phyloP scores from a whole-genome alignment of 1,140 invertebrate genomes.

The Dendroctonus ponderosae region DNA sequence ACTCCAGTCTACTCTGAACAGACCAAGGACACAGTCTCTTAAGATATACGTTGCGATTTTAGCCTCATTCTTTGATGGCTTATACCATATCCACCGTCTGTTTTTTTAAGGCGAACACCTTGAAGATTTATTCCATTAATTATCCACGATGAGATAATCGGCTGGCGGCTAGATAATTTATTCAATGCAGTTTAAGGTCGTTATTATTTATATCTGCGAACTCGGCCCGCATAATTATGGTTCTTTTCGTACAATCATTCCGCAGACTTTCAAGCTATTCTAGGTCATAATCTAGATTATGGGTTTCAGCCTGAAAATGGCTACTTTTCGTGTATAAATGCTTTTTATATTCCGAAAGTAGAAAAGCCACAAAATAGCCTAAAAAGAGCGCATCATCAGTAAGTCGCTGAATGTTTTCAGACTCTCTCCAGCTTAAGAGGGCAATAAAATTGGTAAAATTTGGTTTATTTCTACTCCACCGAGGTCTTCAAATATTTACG shows the following conservation, averaged over 20 bases:
- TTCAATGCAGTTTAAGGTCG: conserved; percentile 5
- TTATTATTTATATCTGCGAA: not conserved
- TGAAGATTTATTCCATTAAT: conserved; percentile 6
- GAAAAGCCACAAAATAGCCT: not conserved
- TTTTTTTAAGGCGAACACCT: conserved; percentile 9
- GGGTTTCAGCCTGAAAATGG: not conserved
- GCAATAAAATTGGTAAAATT: too few relatives aligned
- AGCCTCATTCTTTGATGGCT: conserved; percentile 12
- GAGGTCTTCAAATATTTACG: not conserved
- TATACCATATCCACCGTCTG: conserved; percentile 12
- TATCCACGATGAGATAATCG: too few relatives aligned
- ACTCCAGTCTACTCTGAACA: not conserved
- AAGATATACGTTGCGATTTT: conserved; percentile 11
- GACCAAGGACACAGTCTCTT: conserved; percentile 6
- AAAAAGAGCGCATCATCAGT: too few relatives aligned
- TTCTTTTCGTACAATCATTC: not conserved
- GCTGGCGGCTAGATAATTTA: conserved; percentile 4
- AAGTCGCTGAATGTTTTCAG: too few relatives aligned
- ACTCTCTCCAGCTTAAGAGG: too few relatives aligned
- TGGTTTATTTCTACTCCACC: too few relatives aligned
- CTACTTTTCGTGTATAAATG: not conserved
- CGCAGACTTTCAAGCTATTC: not conserved
- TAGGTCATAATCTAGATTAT: not conserved
- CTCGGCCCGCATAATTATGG: not conserved
- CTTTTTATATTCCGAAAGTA: conserved; percentile 1